These are phyloP conservation scores for Thysanoteuthis rhombus DNA, from an alignment of 2,888 invertebrate species.

Conservation along the genomic window DNA sequence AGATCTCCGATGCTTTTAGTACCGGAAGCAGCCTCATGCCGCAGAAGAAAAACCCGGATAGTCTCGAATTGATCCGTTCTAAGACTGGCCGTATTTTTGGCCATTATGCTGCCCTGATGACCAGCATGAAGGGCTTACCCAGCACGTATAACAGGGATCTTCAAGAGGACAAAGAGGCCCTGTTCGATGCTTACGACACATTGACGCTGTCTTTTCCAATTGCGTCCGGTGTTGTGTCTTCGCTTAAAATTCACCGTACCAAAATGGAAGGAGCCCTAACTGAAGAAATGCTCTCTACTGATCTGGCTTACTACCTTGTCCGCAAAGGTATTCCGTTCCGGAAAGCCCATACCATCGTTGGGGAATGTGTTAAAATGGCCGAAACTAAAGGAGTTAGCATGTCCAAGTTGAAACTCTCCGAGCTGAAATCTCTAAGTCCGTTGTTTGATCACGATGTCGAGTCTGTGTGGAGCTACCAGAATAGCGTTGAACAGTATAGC, in stretches of 20 bases:
- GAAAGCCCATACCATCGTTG: constrained; percentile 80
- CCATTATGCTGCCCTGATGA: constrained; percentile 70
- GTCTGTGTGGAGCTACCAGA: constrained; percentile 78
- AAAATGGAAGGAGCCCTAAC: constrained; percentile 71
- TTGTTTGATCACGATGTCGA: constrained; percentile 75
- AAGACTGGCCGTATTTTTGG: constrained; percentile 80
- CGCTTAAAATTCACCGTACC: constrained; percentile 72
- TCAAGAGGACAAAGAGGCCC: constrained; percentile 80
- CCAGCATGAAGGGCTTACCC: constrained; percentile 82
- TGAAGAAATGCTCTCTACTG: constrained; percentile 83
- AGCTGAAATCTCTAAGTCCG: constrained; percentile 73
- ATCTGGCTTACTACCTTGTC: constrained; percentile 84
- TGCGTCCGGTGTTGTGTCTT: constrained; percentile 75
- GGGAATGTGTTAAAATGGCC: constrained; percentile 77
- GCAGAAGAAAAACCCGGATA: constrained; percentile 87
- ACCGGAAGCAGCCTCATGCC: constrained; percentile 90
- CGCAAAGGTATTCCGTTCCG: constrained; percentile 82
- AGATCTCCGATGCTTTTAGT: constrained; percentile 77
- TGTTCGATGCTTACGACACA: constrained; percentile 80
- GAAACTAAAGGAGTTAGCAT: constrained; percentile 74
- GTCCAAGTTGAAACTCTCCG: constrained; percentile 74
- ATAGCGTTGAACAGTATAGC: constrained; percentile 82
- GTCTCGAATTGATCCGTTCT: constrained; percentile 82
- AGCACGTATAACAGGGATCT: constrained; percentile 88
- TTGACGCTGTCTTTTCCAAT: constrained; percentile 74